Percentiles rank a stretch among this genome's conserved stretches.
Evolutionary conservation across 2,113 vertebrate genomes (phyloP).

Genomic region (Myotis yumanensis): DNA sequence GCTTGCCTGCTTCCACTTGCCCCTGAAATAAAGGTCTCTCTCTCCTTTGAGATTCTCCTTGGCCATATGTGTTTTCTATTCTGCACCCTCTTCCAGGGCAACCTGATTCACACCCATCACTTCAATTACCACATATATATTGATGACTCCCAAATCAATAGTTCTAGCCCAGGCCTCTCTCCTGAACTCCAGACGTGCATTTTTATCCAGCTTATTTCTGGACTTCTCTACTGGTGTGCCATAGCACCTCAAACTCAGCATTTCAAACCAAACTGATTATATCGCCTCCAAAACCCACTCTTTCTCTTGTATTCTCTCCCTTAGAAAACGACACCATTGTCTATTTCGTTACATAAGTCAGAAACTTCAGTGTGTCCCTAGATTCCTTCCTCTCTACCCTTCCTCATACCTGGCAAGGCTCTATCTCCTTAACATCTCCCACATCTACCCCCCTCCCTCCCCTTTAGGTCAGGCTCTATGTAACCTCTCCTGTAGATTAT

Average conservation of each 20-base stretch:
- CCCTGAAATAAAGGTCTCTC: not conserved
- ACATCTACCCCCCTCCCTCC: not conserved
- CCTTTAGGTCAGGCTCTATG: not conserved
- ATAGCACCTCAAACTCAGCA: not conserved
- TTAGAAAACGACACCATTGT: not conserved
- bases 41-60: not conserved
- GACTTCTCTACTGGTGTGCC: not conserved
- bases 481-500: not conserved
- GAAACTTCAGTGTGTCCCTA: not conserved
- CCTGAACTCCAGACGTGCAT: not conserved
- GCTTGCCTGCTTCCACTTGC: not conserved
- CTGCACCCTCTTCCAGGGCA: not conserved
- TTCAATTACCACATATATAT: not conserved
- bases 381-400: not conserved
- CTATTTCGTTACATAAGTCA: not conserved
- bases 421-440: not conserved
- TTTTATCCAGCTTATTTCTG: not conserved
- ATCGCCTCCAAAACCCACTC: not conserved
- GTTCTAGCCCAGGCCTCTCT: constrained; percentile 27
- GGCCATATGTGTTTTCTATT: not conserved
- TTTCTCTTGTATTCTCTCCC: not conserved
- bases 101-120: constrained; percentile 24
- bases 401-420: not conserved
- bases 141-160: constrained; percentile 40
- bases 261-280: not conserved